Base-by-base conservation (phyloP, 1,140 invertebrate species). In the Carposina sasakii region DNA sequence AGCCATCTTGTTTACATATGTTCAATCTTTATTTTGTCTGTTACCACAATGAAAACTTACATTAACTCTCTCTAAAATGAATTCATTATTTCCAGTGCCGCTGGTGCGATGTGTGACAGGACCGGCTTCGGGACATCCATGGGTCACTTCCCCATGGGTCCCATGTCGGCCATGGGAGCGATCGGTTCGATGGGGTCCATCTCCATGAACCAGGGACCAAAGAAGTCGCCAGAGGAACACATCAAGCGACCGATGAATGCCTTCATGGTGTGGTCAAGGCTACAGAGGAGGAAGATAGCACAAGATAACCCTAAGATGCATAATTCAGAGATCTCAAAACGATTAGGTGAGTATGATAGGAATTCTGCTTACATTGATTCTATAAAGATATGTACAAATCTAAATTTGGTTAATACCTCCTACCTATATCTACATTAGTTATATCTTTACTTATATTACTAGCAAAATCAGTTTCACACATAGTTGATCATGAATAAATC, bases 261-360 rank as follows among this genome's bases (percentile, higher is more conserved):
- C 0, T 95, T 95, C 79, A 95, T 95, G 93, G 93, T 95, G 1
- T 96, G 94, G 94, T 95, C 93, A 0, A 77, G 94, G 31, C 85
- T 95, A 30, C 94, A 96, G 67, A 81, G 95, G 40, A 87, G 94
- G 48, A 96, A 98, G 84, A 98, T 98, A 62, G 96, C 97, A 0
- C 94, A 97, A 76, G 96, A 98, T 64, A 98, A 99, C 84, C 97
- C 97, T 1, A 98, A 98, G 86, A 98, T 99, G 96, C 97, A 99
- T 86, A 99, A 99, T 78, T 97, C 96, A 0, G 97, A 98, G 81
- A 99, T 99, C 53, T 96, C 94, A 16, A 98, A 98, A 81, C 85
- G 96, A 75, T 89, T 99, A 28, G 97, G 93, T 94, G 56, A 90
- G 91, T 83, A n/a, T n/a, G n/a, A n/a, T n/a, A n/a, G n/a, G n/a